Base-by-base conservation (phyloP, 2,797 vertebrate species). In the Cirrhinus molitorella region DNA sequence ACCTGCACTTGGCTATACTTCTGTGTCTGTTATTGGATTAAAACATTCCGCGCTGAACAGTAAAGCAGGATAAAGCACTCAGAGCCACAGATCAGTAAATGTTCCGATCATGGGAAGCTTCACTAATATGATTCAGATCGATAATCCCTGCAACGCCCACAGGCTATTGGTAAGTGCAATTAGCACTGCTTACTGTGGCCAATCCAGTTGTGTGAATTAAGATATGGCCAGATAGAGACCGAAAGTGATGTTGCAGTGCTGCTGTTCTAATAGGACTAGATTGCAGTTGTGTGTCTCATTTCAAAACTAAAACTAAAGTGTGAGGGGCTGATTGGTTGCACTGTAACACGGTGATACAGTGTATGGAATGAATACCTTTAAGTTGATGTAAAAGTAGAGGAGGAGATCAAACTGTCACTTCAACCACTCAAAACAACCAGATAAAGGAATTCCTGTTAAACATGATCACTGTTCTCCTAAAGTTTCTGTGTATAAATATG, bases 51-150 rank as follows among this genome's bases (percentile, higher is more conserved):
- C 57, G 11, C 17, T 55, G 7, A 67, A 66, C 59, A 53, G 47
- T 53, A 55, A 67, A 55, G 17, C 34, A 53, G 72, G 61, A 76
- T 83, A 43, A 63, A 81, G 45, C 79, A 72, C 43, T 72, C 2
- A 81, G 31, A 81, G 67, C 71, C 70, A 66, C 45, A 65, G 21
- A 74, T 82, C 70, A 31, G 72, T 34, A 75, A 31, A 67, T 83
- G 47, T 83, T 51, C 34, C 3, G 51, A 57, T 83, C 47, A 67
- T 55, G n/a, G 47, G 28, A 66, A 43, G 28, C 70, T 75, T 17
- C 43, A 10, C 28, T 74, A 74, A 65, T 40, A 82, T 43, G 16
- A 82, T 65, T 13, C 21, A 37, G 40, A 45, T 72, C 21, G 21
- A 74, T 66, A 66, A 74, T 81, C 23, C 14, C 37, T 14, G 16